Evolutionary conservation across 2,888 invertebrate genomes (phyloP).

Genomic region (Galeruca laticollis): DNA sequence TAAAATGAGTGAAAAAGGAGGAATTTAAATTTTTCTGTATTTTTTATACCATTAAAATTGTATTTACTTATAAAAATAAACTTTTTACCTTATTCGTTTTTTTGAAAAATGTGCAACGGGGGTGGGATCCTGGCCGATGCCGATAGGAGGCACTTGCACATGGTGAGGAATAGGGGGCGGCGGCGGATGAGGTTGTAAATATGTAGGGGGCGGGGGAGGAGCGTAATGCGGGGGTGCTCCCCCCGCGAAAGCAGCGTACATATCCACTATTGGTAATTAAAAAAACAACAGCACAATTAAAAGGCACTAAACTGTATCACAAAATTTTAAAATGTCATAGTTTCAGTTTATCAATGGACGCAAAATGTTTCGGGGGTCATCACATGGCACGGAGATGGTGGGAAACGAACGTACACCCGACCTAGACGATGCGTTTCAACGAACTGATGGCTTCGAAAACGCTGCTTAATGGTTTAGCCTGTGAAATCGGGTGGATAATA

Average conservation of each 20-base stretch:
- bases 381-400: conserved; percentile 26
- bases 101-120: conserved; percentile 67
- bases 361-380: conserved; percentile 13
- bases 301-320: conserved; percentile 37
- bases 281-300: conserved; percentile 32
- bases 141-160: conserved; percentile 55
- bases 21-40: too few relatives aligned
- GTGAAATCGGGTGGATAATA: conserved; percentile 18
- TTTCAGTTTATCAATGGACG: not conserved
- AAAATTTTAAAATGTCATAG: conserved; percentile 20
- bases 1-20: too few relatives aligned
- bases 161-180: conserved; percentile 58
- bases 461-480: conserved; percentile 24
- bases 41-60: too few relatives aligned
- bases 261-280: conserved; percentile 49
- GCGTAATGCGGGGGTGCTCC: conserved; percentile 67
- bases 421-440: conserved; percentile 23
- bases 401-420: conserved; percentile 13
- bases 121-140: conserved; percentile 59
- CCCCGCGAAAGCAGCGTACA: conserved; percentile 69
- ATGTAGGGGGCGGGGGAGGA: conserved; percentile 67
- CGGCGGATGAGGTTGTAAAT: conserved; percentile 64
- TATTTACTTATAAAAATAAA: not conserved
- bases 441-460: conserved; percentile 39
- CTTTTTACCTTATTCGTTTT: conserved; percentile 58